phyloP scores from a whole-genome alignment of 1,140 invertebrate genomes.

The Cylas formicarius region DNA sequence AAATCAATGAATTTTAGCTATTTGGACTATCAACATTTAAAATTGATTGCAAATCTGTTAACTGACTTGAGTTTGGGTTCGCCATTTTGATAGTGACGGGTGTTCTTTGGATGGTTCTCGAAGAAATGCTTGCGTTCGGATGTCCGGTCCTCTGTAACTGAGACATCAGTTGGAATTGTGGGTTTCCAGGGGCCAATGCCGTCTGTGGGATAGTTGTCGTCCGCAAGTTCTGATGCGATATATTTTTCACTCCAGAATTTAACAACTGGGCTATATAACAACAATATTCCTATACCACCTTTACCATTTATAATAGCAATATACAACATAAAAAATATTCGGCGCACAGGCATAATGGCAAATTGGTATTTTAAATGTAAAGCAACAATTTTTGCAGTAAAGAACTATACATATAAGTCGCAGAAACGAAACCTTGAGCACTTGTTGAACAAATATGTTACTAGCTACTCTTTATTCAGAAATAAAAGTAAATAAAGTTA shows the following conservation, averaged over 20 bases:
- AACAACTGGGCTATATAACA: slow-evolving; percentile 53
- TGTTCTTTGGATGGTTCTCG: slow-evolving; percentile 49
- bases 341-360: slow-evolving; percentile 5
- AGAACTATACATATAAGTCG: not conserved
- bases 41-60: slow-evolving; percentile 34
- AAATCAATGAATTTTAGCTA: slow-evolving; percentile 22
- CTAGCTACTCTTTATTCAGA: too few relatives aligned
- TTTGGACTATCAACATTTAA: too few relatives aligned
- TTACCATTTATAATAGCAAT: too few relatives aligned
- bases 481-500: too few relatives aligned
- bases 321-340: slow-evolving; percentile 4
- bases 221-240: slow-evolving; percentile 55
- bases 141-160: slow-evolving; percentile 44
- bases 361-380: not conserved
- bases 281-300: slow-evolving; percentile 10
- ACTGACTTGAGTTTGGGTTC: slow-evolving; percentile 53
- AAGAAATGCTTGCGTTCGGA: slow-evolving; percentile 44
- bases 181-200: slow-evolving; percentile 40
- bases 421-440: not conserved
- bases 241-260: slow-evolving; percentile 54
- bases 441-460: slow-evolving; percentile 1
- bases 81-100: slow-evolving; percentile 53
- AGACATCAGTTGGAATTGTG: slow-evolving; percentile 52
- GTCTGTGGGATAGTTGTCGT: slow-evolving; percentile 21
- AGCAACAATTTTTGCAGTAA: slow-evolving; percentile 2